phyloP scores from a whole-genome alignment of 2,797 vertebrate species.

The Cercopithecus neglectus region DNA sequence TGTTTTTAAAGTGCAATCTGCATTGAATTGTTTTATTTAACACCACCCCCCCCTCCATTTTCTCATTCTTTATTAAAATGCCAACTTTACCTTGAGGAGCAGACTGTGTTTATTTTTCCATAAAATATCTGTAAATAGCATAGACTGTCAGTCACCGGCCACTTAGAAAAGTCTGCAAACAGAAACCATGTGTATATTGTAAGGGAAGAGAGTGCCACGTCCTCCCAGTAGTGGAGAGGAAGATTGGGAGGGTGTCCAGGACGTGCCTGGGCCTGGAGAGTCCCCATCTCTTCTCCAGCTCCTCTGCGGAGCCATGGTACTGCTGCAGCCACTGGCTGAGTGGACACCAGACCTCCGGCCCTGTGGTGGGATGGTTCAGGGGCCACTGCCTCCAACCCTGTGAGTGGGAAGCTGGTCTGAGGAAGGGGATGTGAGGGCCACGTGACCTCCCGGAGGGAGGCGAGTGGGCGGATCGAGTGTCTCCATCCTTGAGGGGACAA shows the following conservation, averaged over 20 bases:
- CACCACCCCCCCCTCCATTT: not conserved
- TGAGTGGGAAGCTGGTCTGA: not conserved
- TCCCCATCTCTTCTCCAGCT: not conserved
- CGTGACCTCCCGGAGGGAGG: fast-evolving
- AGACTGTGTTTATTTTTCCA: not conserved
- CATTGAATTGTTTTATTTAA: not conserved
- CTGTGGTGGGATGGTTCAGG: not conserved
- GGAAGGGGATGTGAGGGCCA: too few species aligned
- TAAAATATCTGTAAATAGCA: not conserved
- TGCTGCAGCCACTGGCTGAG: not conserved
- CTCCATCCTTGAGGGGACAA: not conserved
- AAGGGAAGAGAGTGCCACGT: fast-evolving
- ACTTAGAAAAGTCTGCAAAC: not conserved
- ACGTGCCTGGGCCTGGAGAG: fast-evolving
- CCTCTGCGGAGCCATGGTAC: too few species aligned
- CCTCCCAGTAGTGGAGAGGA: not conserved
- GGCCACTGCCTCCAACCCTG: not conserved
- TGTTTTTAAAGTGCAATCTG: not conserved
- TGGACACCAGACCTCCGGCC: not conserved
- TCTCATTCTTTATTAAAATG: not conserved
- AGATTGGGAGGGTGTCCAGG: not conserved
- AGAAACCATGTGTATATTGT: not conserved
- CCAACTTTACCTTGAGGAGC: not conserved
- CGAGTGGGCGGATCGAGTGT: not conserved
- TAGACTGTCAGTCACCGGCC: not conserved